Evolutionary conservation across 2,888 invertebrate genomes (phyloP), one percentile per base, ranked within the genome.

Genomic region (Aspidiotus destructor): DNA sequence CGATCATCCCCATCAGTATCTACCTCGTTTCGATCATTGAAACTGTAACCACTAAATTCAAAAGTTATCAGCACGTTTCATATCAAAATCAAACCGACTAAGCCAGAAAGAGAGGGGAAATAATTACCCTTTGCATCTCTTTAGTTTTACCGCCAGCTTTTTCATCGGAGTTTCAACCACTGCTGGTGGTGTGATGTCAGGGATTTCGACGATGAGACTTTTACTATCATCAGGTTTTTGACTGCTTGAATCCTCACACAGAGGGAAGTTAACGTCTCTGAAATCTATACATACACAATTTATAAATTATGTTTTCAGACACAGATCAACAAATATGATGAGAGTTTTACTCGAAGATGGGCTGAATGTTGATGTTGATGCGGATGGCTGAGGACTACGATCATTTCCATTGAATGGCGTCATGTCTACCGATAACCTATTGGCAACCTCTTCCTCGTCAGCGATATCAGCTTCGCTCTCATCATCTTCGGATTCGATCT

Each of bases 1-100:
- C 76, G 76, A 76, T 90, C 90, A 75, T 90, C 90, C 28, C 81
- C 80, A 72, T 81, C 80, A 73, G 85, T 84, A 73, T 81, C 75
- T 6, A 13, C 6, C 10, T 48, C 48, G 6, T 6, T 6, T 74
- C 79, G 80, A 63, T 79, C 74, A 71, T 60, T 54, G 15, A 69
- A 68, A 52, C 54, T 54, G 44, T 68, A 72, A n/a, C 69, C 44
- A 52, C 71, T 69, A 54, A 58, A 70, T 55, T 53, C 28, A 28
- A 28, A 5, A 28, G 5, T 28, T 28, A 28, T 28, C 28, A 28
- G 28, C 5, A 28, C 28, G 28, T 6, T 17, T 44, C 1, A 15
- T 62, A 28, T 28, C 28, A 1, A 48, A 13, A 48, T 48, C 2
- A 16, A 28, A 28, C 28, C 28, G 28, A 52, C 10, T 15, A 62